A percentile compares a stretch with the other conserved stretches of the same genome.
Conservation (phyloP, 92 coral and sea anemone genomes). For the Blastomussa wellsi region DNA sequence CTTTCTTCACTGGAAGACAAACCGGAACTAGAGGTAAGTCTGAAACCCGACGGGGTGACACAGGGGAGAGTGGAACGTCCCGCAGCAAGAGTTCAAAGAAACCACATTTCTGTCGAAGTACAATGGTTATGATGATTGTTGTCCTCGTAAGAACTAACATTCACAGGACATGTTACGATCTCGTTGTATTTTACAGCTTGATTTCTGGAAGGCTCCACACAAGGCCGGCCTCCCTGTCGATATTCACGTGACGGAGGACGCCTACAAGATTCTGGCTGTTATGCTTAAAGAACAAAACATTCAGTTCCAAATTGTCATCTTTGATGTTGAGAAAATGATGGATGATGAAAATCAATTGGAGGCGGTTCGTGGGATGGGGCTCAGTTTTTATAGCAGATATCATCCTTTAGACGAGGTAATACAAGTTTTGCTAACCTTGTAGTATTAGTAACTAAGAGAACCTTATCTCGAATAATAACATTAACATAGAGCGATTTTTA, state of each 20-base stretch:
- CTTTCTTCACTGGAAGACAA: constrained; percentile 31
- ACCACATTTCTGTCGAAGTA: too few species aligned
- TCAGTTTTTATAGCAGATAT: constrained; percentile 57
- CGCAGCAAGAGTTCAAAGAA: too few species aligned
- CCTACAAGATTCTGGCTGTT: constrained; percentile 54
- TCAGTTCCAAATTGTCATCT: constrained; percentile 64
- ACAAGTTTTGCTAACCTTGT: not conserved
- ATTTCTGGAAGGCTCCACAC: constrained; percentile 80
- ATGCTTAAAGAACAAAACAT: constrained; percentile 52
- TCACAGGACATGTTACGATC: not conserved
- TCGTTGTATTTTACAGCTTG: constrained; percentile 46
- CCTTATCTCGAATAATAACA: too few species aligned
- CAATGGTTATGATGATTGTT: not conserved
- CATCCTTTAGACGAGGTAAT: constrained; percentile 62
- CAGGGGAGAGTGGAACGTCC: too few species aligned
- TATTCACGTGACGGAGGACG: constrained; percentile 61
- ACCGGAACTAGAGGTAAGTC: constrained; percentile 45
- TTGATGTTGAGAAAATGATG: constrained; percentile 66
- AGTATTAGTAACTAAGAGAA: too few species aligned
- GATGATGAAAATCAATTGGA: constrained; percentile 59
- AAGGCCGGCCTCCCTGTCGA: constrained; percentile 69
- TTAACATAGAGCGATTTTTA: too few species aligned
- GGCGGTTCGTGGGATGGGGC: constrained; percentile 30
- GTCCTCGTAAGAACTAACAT: not conserved
- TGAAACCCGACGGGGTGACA: too few species aligned